phyloP scores from a whole-genome alignment of 2,888 invertebrate species.

The Lycia hirtaria region DNA sequence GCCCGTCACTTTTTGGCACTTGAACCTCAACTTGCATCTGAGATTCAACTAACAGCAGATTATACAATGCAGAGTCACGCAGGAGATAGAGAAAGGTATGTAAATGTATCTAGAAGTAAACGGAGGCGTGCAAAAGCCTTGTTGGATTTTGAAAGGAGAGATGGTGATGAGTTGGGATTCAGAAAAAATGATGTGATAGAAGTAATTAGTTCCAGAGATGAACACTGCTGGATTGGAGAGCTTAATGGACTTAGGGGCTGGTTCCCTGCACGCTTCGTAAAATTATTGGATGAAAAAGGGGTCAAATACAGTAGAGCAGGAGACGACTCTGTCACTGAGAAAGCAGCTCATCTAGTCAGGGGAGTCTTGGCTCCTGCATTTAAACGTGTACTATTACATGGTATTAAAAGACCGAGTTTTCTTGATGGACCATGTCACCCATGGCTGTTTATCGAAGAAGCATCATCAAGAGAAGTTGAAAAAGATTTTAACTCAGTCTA shows the following conservation, averaged over 20 bases:
- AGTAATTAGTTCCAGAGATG: slow-evolving; percentile 98
- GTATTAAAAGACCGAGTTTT: slow-evolving; percentile 96
- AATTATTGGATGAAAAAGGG: slow-evolving; percentile 95
- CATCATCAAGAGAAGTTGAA: slow-evolving; percentile 97
- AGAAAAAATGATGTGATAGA: slow-evolving; percentile 99
- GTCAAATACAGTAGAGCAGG: slow-evolving; percentile 94
- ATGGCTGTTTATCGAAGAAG: slow-evolving; percentile 99
- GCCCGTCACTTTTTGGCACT: slow-evolving; percentile 97
- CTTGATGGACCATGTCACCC: slow-evolving; percentile 98
- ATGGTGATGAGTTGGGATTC: slow-evolving; percentile 99
- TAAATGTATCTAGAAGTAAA: slow-evolving; percentile 95
- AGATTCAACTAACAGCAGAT: slow-evolving; percentile 94
- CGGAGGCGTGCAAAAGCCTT: slow-evolving; percentile 97
- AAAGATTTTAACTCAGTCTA: slow-evolving; percentile 99
- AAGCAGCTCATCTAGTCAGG: slow-evolving; percentile 97
- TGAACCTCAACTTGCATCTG: slow-evolving; percentile 93
- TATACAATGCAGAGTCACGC: slow-evolving; percentile 98
- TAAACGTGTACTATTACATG: slow-evolving; percentile 97
- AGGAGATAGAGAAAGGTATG: slow-evolving; percentile 96
- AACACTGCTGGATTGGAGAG: slow-evolving; percentile 99
- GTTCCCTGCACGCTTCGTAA: slow-evolving; percentile 99
- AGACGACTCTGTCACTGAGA: slow-evolving; percentile 98
- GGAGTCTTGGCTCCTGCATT: slow-evolving; percentile 97
- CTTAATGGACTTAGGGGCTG: slow-evolving; percentile 97
- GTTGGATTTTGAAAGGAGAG: slow-evolving; percentile 98